A percentile compares a stretch with the other conserved stretches of the same genome.
phyloP scores from a whole-genome alignment of 2,113 vertebrate species.

The Mola mola region DNA sequence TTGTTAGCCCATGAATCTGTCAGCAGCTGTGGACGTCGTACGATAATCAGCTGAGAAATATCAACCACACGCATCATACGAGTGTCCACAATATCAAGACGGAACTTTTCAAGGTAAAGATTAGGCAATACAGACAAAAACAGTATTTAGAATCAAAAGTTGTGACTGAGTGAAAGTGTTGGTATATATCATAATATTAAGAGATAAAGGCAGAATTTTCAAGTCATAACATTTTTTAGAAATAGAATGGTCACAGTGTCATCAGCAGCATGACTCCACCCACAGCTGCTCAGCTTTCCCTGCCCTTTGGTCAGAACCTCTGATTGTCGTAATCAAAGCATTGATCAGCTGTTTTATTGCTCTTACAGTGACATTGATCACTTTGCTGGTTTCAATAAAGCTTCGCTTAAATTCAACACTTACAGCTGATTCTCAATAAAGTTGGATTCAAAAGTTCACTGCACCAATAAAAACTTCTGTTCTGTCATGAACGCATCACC shows the following conservation, averaged over 20 bases:
- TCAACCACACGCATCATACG: too few species aligned
- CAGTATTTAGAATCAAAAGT: too few species aligned
- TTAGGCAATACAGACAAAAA: neutral
- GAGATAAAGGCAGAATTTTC: too few species aligned
- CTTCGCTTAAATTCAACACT: constrained; percentile 11
- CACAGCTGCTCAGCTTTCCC: constrained; percentile 12
- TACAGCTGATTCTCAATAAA: constrained; percentile 27
- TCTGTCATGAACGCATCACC: neutral
- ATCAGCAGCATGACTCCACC: neutral
- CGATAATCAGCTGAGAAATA: too few species aligned
- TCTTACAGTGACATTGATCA: constrained; percentile 44
- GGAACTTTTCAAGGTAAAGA: too few species aligned
- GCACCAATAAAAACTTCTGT: constrained; percentile 13
- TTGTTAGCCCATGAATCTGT: too few species aligned
- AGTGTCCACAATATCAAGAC: too few species aligned
- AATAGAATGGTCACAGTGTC: too few species aligned
- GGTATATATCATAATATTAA: too few species aligned
- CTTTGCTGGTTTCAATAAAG: constrained; percentile 55
- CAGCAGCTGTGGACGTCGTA: too few species aligned
- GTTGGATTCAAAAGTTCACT: constrained; percentile 27
- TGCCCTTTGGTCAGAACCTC: constrained; percentile 24
- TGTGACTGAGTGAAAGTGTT: too few species aligned
- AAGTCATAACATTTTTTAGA: too few species aligned
- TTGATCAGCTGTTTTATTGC: constrained; percentile 53
- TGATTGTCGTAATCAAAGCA: constrained; percentile 50